Evolutionary conservation across 64 coral and sea anemone species (phyloP).

Genomic region (Platygyra sinensis): DNA sequence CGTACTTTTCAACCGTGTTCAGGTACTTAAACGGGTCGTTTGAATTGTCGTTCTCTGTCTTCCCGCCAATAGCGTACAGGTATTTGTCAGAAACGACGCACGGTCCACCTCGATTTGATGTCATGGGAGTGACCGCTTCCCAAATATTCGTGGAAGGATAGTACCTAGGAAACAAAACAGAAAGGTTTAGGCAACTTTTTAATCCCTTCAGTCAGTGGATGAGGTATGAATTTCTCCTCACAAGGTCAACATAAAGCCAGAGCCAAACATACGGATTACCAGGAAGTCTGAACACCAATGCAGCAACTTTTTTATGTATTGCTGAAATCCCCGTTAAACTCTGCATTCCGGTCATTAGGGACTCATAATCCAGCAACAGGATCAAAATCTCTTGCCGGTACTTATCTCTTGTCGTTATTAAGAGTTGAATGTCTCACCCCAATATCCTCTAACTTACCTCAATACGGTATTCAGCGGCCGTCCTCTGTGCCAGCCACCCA

Average conservation of each 20-base stretch:
- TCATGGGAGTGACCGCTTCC: conserved; percentile 73
- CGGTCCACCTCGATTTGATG: conserved; percentile 73
- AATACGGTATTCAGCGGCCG: conserved; percentile 68
- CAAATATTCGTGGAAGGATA: conserved; percentile 78
- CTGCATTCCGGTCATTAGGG: too few relatives aligned
- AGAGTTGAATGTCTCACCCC: neutral
- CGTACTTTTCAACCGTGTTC: conserved; percentile 77
- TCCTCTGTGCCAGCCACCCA: conserved; percentile 91
- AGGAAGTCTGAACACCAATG: too few relatives aligned
- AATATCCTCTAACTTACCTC: conserved; percentile 25
- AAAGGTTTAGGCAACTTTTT: too few relatives aligned
- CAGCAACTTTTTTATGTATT: too few relatives aligned
- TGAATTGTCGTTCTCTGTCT: conserved; percentile 77
- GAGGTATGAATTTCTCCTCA: neutral
- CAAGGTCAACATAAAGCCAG: neutral
- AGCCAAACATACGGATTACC: neutral
- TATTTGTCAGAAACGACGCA: conserved; percentile 77
- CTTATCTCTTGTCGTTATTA: too few relatives aligned
- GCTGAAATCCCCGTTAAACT: too few relatives aligned
- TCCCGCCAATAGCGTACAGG: conserved; percentile 89
- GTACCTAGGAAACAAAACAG: conserved; percentile 42
- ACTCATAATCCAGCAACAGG: too few relatives aligned
- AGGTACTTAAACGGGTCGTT: conserved; percentile 74
- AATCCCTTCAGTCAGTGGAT: neutral
- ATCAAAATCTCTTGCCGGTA: too few relatives aligned